Conservation (phyloP, 2,113 vertebrate species). For the Sturnira hondurensis region DNA sequence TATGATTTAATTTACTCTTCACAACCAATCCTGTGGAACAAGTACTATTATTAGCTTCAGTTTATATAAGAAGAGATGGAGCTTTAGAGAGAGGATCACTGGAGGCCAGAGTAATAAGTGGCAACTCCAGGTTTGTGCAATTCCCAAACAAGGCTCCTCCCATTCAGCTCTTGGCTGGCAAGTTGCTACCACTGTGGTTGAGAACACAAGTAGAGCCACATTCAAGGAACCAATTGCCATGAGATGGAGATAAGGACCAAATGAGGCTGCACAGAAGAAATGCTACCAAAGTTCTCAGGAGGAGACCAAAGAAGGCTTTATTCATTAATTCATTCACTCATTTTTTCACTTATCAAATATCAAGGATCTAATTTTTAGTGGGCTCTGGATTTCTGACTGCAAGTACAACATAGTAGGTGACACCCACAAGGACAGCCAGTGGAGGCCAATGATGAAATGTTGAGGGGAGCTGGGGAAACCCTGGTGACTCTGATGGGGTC, state of each 20-base stretch:
- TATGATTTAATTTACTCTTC: neutral
- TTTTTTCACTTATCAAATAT: no score
- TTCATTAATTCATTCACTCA: neutral
- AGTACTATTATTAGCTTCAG: neutral
- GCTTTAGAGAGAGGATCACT: neutral
- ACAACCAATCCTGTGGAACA: neutral
- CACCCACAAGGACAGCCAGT: neutral
- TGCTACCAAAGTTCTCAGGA: neutral
- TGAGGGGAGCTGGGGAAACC: no score
- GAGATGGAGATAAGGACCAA: neutral
- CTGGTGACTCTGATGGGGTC: neutral
- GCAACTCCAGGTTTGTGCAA: neutral
- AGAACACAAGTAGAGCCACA: neutral
- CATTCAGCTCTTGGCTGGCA: neutral
- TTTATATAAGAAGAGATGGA: neutral
- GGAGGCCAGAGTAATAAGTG: neutral
- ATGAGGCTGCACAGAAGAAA: neutral
- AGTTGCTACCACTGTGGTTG: neutral
- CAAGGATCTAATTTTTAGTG: accelerated
- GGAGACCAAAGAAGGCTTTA: neutral
- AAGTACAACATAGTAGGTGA: neutral
- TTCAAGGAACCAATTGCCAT: accelerated
- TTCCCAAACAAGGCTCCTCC: neutral
- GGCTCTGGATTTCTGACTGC: neutral
- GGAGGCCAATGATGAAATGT: neutral